A percentile compares a stretch with the other conserved stretches of the same genome.
Conservation (phyloP, 2,888 invertebrate species). For the Macrosiphum euphorbiae region DNA sequence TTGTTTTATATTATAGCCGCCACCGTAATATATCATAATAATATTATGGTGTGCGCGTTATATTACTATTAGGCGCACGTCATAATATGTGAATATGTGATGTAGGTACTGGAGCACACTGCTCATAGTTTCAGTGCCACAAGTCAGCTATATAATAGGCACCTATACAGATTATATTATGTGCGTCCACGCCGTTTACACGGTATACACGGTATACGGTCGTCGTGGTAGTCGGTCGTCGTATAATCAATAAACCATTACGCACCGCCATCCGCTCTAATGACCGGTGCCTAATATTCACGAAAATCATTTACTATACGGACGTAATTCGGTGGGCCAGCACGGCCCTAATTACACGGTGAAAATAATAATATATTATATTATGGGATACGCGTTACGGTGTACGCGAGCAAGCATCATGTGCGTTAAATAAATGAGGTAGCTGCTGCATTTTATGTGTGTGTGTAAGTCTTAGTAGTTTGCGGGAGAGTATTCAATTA, state of each 20-base stretch:
- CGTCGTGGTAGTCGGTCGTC: neutral
- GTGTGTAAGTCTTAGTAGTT: neutral
- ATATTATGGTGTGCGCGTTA: neutral
- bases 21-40: neutral
- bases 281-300: constrained; percentile 1
- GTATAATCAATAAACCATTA: constrained; percentile 51
- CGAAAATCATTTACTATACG: constrained; percentile 18
- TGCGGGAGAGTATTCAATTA: constrained; percentile 14
- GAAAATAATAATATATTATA: neutral
- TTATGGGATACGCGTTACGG: neutral
- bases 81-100: neutral
- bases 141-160: too few species aligned
- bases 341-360: constrained; percentile 2
- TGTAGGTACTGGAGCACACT: neutral
- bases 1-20: neutral
- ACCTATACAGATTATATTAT: neutral
- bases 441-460: neutral
- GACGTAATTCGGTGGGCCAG: constrained; percentile 46
- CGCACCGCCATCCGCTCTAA: constrained; percentile 28
- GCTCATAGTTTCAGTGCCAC: neutral
- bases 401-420: neutral
- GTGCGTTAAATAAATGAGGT: neutral
- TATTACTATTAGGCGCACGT: neutral
- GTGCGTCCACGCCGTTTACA: neutral
- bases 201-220: neutral